Percentiles rank a stretch among this genome's conserved stretches.
Conservation (phyloP, 2,113 vertebrate genomes). For the Aphyosemion australe region DNA sequence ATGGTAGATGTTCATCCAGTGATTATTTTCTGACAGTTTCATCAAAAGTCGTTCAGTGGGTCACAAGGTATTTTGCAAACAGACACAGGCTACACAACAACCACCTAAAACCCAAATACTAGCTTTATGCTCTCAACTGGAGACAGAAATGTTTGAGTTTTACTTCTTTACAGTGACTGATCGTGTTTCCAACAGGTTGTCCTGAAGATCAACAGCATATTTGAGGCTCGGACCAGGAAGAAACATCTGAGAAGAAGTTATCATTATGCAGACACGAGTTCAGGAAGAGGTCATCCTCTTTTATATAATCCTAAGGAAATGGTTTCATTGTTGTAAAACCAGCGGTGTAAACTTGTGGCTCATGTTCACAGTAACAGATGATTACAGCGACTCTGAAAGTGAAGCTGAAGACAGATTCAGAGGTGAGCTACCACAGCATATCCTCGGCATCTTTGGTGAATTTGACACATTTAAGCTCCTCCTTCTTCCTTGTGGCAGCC, state of each 20-base stretch:
- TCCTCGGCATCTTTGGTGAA: background rate
- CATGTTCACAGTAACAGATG: constrained; percentile 83
- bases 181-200: constrained; percentile 77
- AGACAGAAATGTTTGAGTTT: background rate
- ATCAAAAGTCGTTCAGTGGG: too few species aligned
- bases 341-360: background rate
- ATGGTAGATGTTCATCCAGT: too few species aligned
- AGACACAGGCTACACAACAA: too few species aligned
- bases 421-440: constrained; percentile 59
- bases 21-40: too few species aligned
- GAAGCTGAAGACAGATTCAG: constrained; percentile 89
- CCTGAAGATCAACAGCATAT: constrained; percentile 88
- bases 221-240: constrained; percentile 87
- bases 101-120: too few species aligned
- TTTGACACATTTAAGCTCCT: background rate
- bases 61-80: too few species aligned
- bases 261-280: constrained; percentile 86
- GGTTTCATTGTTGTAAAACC: background rate
- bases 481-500: constrained; percentile 77
- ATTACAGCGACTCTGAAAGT: constrained; percentile 92
- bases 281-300: constrained; percentile 84
- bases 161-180: background rate
- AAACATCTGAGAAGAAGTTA: constrained; percentile 87
- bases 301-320: too few species aligned
- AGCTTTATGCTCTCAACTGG: too few species aligned